phyloP scores from a whole-genome alignment of 2,888 invertebrate species.

The Nezara viridula region DNA sequence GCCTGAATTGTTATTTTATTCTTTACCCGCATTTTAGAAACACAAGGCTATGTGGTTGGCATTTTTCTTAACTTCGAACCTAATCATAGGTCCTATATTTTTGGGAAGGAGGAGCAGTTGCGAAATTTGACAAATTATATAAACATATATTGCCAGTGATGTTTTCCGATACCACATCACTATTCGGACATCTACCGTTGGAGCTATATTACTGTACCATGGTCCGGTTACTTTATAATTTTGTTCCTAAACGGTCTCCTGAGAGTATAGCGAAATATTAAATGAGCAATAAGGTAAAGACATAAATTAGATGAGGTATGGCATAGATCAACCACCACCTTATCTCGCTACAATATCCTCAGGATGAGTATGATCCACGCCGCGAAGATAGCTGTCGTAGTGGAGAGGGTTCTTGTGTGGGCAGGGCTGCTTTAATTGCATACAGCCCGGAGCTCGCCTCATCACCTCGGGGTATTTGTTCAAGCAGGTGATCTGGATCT shows the following conservation, averaged over 20 bases:
- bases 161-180: too few relatives aligned
- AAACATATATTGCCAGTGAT: too few relatives aligned
- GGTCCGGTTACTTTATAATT: not conserved
- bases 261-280: not conserved
- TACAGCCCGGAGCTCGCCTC: not conserved
- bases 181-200: too few relatives aligned
- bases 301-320: not conserved
- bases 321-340: not conserved
- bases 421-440: not conserved
- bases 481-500: slow-evolving; percentile 14
- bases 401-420: not conserved
- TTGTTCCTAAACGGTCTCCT: not conserved
- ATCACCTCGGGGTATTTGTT: slow-evolving; percentile 11
- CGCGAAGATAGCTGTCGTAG: not conserved
- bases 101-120: too few relatives aligned
- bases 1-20: too few relatives aligned
- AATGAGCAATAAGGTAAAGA: not conserved
- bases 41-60: too few relatives aligned
- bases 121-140: too few relatives aligned
- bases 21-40: too few relatives aligned
- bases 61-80: too few relatives aligned
- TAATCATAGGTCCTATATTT: too few relatives aligned
- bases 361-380: not conserved
- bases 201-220: not conserved
- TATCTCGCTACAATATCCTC: not conserved